A percentile compares a stretch with the other conserved stretches of the same genome.
Evolutionary conservation across 1,140 invertebrate species (phyloP).

Genomic region (Aphelenchoides avenae): DNA sequence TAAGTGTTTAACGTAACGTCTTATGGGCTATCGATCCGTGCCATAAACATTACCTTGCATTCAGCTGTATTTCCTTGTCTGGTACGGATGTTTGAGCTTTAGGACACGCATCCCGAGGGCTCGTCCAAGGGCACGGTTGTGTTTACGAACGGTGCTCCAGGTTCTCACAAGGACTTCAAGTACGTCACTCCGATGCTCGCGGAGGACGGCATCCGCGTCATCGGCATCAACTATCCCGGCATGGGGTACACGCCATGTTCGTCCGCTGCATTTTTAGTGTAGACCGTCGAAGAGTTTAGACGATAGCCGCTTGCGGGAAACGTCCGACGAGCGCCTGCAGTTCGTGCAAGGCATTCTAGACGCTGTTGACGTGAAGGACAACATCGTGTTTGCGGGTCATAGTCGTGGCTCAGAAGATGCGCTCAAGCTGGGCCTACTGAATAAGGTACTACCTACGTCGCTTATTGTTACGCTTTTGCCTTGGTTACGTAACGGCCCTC

Average conservation of each 20-base stretch:
- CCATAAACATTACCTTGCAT: too few relatives aligned
- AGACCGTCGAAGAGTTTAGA: too few relatives aligned
- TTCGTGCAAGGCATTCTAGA: slow-evolving; percentile 42
- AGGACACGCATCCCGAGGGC: too few relatives aligned
- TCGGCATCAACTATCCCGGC: slow-evolving; percentile 47
- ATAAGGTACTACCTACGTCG: too few relatives aligned
- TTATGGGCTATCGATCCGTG: too few relatives aligned
- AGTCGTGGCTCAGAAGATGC: slow-evolving; percentile 41
- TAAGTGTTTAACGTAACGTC: too few relatives aligned
- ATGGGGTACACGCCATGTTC: slow-evolving; percentile 44
- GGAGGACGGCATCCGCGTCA: slow-evolving; percentile 28
- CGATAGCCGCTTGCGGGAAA: slow-evolving; percentile 25
- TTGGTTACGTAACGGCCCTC: too few relatives aligned
- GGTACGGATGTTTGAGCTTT: too few relatives aligned
- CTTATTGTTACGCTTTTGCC: too few relatives aligned
- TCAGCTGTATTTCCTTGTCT: too few relatives aligned
- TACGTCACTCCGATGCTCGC: slow-evolving; percentile 37
- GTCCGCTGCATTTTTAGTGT: too few relatives aligned
- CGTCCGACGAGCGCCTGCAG: slow-evolving; percentile 38
- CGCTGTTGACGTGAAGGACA: slow-evolving; percentile 24
- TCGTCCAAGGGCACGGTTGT: too few relatives aligned
- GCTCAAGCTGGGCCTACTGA: slow-evolving; percentile 40
- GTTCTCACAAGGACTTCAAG: slow-evolving; percentile 52
- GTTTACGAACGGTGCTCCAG: slow-evolving; percentile 36
- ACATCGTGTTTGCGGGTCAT: slow-evolving; percentile 45